Conservation (phyloP, 2,888 invertebrate genomes). For the Pilophorus perplexus region DNA sequence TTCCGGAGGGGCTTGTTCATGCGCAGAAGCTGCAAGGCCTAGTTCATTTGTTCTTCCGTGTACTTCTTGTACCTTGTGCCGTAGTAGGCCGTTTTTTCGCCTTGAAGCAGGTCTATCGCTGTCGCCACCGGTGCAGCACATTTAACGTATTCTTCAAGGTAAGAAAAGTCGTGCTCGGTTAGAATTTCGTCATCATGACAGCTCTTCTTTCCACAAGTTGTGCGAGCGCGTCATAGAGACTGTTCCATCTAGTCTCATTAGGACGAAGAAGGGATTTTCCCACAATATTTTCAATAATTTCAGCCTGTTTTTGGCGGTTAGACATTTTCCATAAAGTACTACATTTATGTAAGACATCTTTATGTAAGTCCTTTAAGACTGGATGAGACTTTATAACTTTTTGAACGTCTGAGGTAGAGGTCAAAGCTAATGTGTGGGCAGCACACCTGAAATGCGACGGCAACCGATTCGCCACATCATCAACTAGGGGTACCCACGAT, state of each 20-base stretch:
- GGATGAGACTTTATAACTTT: too few relatives aligned
- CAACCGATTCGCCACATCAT: background rate
- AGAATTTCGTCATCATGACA: too few relatives aligned
- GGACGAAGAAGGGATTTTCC: conserved; percentile 20
- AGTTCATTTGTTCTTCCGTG: background rate
- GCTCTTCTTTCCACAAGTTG: too few relatives aligned
- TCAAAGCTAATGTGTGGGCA: background rate
- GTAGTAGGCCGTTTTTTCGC: too few relatives aligned
- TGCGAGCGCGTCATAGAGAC: conserved; percentile 30
- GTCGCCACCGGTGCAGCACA: too few relatives aligned
- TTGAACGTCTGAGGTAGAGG: background rate
- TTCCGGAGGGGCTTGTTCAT: background rate
- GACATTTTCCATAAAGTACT: background rate
- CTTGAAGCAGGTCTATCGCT: too few relatives aligned
- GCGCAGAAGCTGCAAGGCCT: background rate
- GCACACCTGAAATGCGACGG: background rate
- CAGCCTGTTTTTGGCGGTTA: conserved; percentile 4
- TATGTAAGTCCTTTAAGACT: too few relatives aligned
- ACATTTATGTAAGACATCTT: background rate
- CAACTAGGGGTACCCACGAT: background rate
- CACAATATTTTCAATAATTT: conserved; percentile 7
- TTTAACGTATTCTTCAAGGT: too few relatives aligned
- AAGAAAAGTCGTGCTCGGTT: too few relatives aligned
- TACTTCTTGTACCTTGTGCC: background rate
- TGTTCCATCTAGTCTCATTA: conserved; percentile 20